phyloP scores from a whole-genome alignment of 2,888 invertebrate genomes.

The Schrankia costaestrigalis region DNA sequence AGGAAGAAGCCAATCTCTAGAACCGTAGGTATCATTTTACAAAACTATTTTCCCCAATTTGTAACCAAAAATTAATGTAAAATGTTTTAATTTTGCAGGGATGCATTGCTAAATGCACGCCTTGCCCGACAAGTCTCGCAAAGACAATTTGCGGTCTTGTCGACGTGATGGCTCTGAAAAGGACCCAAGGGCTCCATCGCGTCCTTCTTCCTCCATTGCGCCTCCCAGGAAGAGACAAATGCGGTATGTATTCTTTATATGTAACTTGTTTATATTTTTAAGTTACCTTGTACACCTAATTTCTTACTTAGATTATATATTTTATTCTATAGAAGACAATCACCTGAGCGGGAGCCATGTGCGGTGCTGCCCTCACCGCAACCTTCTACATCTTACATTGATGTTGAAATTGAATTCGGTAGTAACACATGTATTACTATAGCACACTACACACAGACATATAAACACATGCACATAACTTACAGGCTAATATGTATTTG shows the following conservation, averaged over 20 bases:
- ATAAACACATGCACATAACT: not conserved
- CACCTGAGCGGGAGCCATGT: not conserved
- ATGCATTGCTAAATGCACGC: slow-evolving; percentile 6
- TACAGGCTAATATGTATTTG: not conserved
- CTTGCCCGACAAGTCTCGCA: not conserved
- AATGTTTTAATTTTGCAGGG: too few species aligned
- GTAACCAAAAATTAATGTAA: too few species aligned
- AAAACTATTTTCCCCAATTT: too few species aligned
- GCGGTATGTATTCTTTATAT: slow-evolving; percentile 4
- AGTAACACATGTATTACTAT: too few species aligned
- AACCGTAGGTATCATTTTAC: too few species aligned
- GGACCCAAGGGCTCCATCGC: slow-evolving; percentile 6
- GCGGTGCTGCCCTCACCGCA: not conserved
- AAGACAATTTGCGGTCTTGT: not conserved
- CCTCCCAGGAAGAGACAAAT: slow-evolving; percentile 10
- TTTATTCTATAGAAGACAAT: not conserved
- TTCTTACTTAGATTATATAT: too few species aligned
- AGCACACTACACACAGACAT: too few species aligned
- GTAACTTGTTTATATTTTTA: too few species aligned
- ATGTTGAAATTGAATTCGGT: too few species aligned
- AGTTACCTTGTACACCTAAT: not conserved
- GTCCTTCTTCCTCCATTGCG: slow-evolving; percentile 10
- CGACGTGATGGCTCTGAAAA: not conserved
- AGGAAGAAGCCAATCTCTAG: too few species aligned
- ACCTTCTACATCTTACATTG: not conserved